Conservation (phyloP, 2,888 invertebrate genomes). For the Microplitis deprimator region DNA sequence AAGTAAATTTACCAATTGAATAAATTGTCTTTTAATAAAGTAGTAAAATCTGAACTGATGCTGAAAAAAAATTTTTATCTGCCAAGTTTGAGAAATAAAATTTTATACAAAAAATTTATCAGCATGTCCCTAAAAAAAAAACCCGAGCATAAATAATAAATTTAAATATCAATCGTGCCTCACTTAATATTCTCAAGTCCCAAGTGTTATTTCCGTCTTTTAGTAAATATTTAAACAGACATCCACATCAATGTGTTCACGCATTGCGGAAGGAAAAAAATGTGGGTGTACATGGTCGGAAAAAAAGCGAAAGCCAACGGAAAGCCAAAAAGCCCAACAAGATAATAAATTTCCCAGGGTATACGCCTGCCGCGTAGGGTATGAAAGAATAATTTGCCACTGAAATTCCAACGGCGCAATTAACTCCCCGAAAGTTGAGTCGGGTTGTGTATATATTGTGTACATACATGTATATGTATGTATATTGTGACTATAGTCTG, state of each 20-base stretch:
- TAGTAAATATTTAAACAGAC: conserved; percentile 17
- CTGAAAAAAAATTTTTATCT: too few species aligned
- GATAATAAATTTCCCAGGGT: conserved; percentile 41
- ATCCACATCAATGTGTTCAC: conserved; percentile 20
- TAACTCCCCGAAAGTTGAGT: conserved; percentile 56
- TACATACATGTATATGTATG: conserved; percentile 31
- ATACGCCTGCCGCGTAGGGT: background rate
- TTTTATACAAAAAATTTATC: too few species aligned
- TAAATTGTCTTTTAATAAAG: too few species aligned
- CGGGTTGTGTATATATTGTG: conserved; percentile 47
- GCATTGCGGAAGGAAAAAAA: conserved; percentile 12
- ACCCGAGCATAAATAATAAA: conserved; percentile 2
- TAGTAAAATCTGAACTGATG: too few species aligned
- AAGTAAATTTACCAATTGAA: too few species aligned
- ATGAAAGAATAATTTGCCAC: conserved; percentile 60
- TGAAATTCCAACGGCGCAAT: conserved; percentile 63
- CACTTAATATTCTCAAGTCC: background rate
- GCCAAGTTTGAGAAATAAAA: too few species aligned
- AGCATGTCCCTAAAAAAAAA: background rate
- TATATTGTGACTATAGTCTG: background rate
- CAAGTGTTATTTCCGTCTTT: conserved; percentile 28
- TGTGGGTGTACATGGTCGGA: background rate
- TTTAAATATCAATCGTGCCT: conserved; percentile 4
- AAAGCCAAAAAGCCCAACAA: conserved; percentile 36
- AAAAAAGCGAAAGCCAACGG: conserved; percentile 14